Evolutionary conservation across 2,888 invertebrate genomes (phyloP), one percentile per base, ranked within the genome.

Genomic region (Busseola fusca): DNA sequence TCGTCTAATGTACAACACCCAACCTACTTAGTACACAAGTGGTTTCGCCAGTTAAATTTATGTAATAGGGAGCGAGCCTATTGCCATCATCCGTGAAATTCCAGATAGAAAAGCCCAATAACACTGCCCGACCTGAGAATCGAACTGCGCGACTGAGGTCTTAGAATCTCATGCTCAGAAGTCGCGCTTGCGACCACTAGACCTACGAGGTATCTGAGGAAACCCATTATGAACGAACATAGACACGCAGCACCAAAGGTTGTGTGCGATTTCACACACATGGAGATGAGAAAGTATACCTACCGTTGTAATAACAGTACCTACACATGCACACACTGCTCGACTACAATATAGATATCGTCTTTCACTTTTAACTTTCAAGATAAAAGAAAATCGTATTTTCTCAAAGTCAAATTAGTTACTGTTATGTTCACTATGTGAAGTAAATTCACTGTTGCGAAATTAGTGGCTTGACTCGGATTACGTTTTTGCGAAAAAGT

Each of bases 401-500:
- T 84, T 78, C 71, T 54, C 66, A 74, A 78, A 76, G 64, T 40
- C 58, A 34, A 76, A 76, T 64, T 69, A 60, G 45, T 59, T 67
- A 66, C 52, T 71, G 60, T 72, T 69, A 40, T 65, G 69, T 72
- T 68, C 64, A 52, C 27, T 65, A 68, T 64, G 66, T 68, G 52
- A 77, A 64, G 50, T 59, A 58, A 71, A 73, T 83, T 63, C 50
- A 52, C 56, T 76, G 68, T 85, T 86, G 81, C 81, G 74, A 84
- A 84, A 87, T 82, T 72, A 74, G 62, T 86, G 72, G 72, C 81
- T 80, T 73, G 71, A 78, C 80, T 78, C 73, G 71, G 77, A 81
- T 80, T 82, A 80, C 56, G 78, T 85, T 84, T 82, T 86, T 83
- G 86, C 86, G 83, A 87, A 86, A 77, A 84, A 82, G 75, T 82